Percentiles rank a stretch among this genome's conserved stretches.
phyloP scores from a whole-genome alignment of 2,797 vertebrate species.

The Gymnothorax javanicus region DNA sequence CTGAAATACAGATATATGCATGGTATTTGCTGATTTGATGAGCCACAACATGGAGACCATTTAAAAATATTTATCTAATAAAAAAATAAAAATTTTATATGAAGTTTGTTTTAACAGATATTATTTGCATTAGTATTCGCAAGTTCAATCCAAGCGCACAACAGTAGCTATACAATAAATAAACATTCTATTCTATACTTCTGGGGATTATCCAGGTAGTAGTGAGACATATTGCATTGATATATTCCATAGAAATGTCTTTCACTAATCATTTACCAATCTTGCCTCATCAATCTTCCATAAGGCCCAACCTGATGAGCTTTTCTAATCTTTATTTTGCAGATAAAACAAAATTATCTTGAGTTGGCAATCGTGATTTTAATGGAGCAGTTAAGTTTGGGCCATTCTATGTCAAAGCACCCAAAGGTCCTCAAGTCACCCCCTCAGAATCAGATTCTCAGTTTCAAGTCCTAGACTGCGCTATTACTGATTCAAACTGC shows the following conservation, averaged over 20 bases:
- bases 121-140: not conserved
- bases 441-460: no score
- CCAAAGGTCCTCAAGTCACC: no score
- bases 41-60: not conserved
- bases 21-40: not conserved
- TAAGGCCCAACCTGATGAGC: not conserved
- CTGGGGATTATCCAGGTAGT: not conserved
- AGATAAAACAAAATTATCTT: not conserved
- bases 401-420: not conserved
- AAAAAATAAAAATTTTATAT: not conserved
- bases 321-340: not conserved
- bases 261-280: not conserved
- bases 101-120: not conserved
- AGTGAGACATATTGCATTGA: not conserved
- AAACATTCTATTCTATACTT: no score
- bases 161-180: no score
- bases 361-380: not conserved
- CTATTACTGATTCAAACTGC: no score
- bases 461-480: no score
- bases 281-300: not conserved
- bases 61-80: not conserved
- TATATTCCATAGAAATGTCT: not conserved
- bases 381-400: slow-evolving; percentile 7
- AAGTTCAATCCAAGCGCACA: no score
- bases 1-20: not conserved